phyloP scores from a whole-genome alignment of 2,888 invertebrate species.

The Dexiosoma caninum region DNA sequence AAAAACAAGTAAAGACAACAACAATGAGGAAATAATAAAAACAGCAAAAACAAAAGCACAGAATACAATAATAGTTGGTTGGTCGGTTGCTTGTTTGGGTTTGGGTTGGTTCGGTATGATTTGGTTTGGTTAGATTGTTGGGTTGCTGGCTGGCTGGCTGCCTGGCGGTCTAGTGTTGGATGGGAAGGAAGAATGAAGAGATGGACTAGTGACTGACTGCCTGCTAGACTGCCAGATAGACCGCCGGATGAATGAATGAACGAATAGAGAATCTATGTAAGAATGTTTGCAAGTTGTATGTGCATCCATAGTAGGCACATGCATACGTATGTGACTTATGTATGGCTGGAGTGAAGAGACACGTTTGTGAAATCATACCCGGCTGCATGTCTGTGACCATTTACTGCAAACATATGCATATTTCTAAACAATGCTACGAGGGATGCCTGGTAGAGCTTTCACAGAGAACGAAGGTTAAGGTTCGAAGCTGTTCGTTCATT shows the following conservation, averaged over 20 bases:
- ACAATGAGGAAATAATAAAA: neutral
- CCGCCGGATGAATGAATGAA: neutral
- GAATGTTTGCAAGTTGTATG: neutral
- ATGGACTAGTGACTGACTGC: neutral
- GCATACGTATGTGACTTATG: neutral
- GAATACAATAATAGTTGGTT: slow-evolving; percentile 18
- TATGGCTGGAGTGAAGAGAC: neutral
- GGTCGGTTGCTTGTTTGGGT: slow-evolving; percentile 24
- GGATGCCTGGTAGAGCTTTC: too few relatives aligned
- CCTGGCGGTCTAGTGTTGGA: slow-evolving; percentile 1
- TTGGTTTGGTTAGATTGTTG: slow-evolving; percentile 28
- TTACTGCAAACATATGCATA: neutral
- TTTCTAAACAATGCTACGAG: neutral
- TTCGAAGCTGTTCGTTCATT: too few relatives aligned
- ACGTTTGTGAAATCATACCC: neutral
- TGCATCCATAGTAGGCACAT: too few relatives aligned
- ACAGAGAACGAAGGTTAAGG: neutral
- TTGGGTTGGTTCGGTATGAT: neutral
- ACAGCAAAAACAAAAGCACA: slow-evolving; percentile 12
- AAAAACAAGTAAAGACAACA: slow-evolving; percentile 1
- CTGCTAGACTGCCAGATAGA: neutral
- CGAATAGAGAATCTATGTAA: neutral
- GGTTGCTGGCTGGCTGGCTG: neutral
- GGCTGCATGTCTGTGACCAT: neutral
- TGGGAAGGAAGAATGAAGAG: slow-evolving; percentile 5